Percentiles rank a stretch among this genome's conserved stretches.
Conservation (phyloP, 2,888 invertebrate genomes). For the Siphonodentalium dalli region DNA sequence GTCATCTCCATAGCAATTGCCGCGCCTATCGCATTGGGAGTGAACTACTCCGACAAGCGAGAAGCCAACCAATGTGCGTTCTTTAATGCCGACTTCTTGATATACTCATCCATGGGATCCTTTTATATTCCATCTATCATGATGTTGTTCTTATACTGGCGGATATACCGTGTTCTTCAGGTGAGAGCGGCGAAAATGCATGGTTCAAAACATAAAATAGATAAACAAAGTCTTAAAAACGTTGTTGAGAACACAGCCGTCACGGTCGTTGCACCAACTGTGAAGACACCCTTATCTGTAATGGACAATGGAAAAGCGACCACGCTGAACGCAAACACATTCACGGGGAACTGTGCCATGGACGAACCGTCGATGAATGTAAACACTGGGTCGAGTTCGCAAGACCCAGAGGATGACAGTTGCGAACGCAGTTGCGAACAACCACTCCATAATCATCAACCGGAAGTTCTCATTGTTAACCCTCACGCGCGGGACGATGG, state of each 20-base stretch:
- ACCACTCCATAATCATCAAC: constrained; percentile 80
- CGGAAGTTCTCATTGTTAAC: constrained; percentile 88
- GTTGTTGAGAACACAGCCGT: constrained; percentile 54
- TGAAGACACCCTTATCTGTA: constrained; percentile 46
- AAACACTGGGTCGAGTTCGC: constrained; percentile 40
- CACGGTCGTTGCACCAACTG: constrained; percentile 42
- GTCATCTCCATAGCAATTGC: constrained; percentile 93
- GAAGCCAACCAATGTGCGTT: constrained; percentile 88
- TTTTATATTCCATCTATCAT: constrained; percentile 99
- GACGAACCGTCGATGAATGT: constrained; percentile 30
- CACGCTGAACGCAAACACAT: constrained; percentile 49
- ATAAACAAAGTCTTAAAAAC: constrained; percentile 43
- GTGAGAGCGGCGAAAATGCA: constrained; percentile 52
- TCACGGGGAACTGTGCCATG: constrained; percentile 24
- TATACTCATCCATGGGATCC: constrained; percentile 96
- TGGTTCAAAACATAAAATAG: constrained; percentile 45
- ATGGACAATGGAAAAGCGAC: constrained; percentile 55
- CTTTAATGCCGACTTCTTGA: constrained; percentile 97
- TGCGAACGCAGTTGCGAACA: too few relatives aligned
- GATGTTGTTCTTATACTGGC: constrained; percentile 97
- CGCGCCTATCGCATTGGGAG: constrained; percentile 92
- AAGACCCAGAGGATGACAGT: constrained; percentile 38
- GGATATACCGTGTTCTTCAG: constrained; percentile 87
- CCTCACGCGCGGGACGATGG: constrained; percentile 73
- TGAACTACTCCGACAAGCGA: constrained; percentile 90